A percentile compares a stretch with the other conserved stretches of the same genome.
Evolutionary conservation across 2,113 vertebrate species (phyloP).

Genomic region (Felis catus): F.catus_Fca126_mat1.0 CM031417.1:108941501-108942000

Average conservation of each 20-base stretch:
- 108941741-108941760: not conserved
- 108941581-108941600: not conserved
- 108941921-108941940: not conserved
- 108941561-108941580: not conserved
- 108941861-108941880: not conserved
- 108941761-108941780: not conserved
- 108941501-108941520: conserved; percentile 1
- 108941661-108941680: not conserved
- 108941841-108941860: not conserved
- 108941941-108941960: not conserved
- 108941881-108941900: not conserved
- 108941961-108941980: conserved; percentile 10
- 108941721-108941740: not conserved
- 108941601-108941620: not conserved
- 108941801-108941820: not conserved
- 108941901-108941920: not conserved
- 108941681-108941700: not conserved
- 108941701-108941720: not conserved
- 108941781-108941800: not conserved
- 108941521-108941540: not conserved
- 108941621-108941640: not conserved
- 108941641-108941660: not conserved
- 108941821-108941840: not conserved
- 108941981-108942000: not conserved
- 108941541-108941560: not conserved